Base-by-base conservation (phyloP, 1,140 invertebrate genomes). In the Pentalonia nigronervosa region DNA sequence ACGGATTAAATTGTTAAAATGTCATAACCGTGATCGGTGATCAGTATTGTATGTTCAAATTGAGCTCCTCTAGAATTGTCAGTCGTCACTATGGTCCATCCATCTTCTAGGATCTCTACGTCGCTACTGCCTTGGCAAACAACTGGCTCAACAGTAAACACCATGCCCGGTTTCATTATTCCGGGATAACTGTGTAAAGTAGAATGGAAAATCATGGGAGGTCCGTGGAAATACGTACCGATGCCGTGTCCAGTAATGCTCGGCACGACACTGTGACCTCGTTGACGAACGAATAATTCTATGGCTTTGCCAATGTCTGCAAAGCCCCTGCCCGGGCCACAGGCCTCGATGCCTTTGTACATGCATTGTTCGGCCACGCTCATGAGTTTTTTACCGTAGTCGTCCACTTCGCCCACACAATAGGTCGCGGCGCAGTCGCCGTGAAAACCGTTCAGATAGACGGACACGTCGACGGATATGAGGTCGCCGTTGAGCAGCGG, bases 121-220 rank as follows among this genome's bases (percentile, higher is more conserved):
- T 97, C 95, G 50, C 83, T n/a, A 23, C 96, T 95, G 1, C 98
- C 98, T 94, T 98, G 97, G 36, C 96, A 96, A 36, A 99, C 94
- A 30, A 98, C 97, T n/a, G 99, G 99, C 95, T 99, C 98, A 84
- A 99, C 98, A 1, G 98, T 99, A 95, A 99, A 99, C 3, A 97
- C 98, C 98, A 99, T 99, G 45, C 98, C 98, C 83, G 97, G 95
- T 94, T 96, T 94, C 98, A 99, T 99, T 53, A 95, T 94, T n/a
- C 97, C 97, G 21, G 96, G 95, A 94, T 81, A 91, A 14, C n/a
- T 7, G 30, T 94, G 17, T 94, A 94, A 94, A 95, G 95, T 94
- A 89, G 81, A 93, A n/a, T 99, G 98, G 95, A 96, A 97, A 94
- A 99, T 98, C 94, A 98, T 97, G 41, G 99, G 99, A 7, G 97